Percentiles rank a stretch among this genome's conserved stretches.
Conservation (phyloP, 2,113 vertebrate genomes). For the Cromileptes altivelis region DNA sequence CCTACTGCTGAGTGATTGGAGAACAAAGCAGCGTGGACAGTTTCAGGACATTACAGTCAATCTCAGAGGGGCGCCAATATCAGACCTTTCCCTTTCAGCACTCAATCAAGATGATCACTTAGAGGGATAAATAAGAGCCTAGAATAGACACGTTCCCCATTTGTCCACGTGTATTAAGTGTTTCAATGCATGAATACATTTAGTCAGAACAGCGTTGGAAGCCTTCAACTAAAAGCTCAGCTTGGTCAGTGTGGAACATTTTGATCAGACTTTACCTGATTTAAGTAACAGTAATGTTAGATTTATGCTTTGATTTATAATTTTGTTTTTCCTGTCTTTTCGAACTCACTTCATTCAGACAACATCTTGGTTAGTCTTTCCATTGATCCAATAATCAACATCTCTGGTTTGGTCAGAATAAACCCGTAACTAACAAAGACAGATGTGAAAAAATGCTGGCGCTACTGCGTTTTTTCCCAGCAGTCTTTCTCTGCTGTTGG, state of each 20-base stretch:
- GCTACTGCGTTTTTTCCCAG: too few relatives aligned
- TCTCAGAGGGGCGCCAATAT: slow-evolving; percentile 1
- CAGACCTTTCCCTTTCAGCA: neutral
- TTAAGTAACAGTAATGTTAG: neutral
- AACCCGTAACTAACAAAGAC: too few relatives aligned
- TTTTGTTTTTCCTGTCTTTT: too few relatives aligned
- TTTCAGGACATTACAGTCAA: slow-evolving; percentile 41
- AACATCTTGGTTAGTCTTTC: too few relatives aligned
- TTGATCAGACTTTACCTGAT: too few relatives aligned
- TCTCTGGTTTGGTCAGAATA: too few relatives aligned
- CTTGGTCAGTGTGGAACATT: neutral
- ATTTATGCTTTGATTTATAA: neutral
- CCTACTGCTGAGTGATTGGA: slow-evolving; percentile 34
- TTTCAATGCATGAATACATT: neutral
- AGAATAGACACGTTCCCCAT: neutral
- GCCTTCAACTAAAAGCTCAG: neutral
- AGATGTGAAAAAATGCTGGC: too few relatives aligned
- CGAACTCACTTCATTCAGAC: too few relatives aligned
- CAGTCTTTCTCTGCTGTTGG: too few relatives aligned
- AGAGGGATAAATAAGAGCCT: neutral
- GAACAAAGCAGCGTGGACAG: slow-evolving; percentile 39
- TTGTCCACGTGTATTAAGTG: neutral
- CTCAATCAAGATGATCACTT: slow-evolving; percentile 9
- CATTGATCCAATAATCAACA: too few relatives aligned
- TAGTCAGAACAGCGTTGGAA: neutral